Base-by-base conservation (phyloP, 2,113 vertebrate genomes). In the Megaceryle torquata region DNA sequence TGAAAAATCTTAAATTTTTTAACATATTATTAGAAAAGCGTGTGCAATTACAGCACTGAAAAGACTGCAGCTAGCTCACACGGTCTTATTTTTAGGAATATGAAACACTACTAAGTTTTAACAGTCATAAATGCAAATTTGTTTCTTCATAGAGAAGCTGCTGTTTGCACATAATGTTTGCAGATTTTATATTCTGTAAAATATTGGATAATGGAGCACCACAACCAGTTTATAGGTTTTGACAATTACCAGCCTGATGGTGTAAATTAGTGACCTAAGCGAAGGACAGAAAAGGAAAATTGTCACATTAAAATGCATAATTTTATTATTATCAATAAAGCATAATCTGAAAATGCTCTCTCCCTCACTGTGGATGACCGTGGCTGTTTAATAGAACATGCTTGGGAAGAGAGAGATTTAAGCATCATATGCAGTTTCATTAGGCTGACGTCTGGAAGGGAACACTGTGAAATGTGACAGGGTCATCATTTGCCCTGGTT, bases 11-110 rank as follows among this genome's bases (percentile, higher is more conserved):
- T 37, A 41, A 41, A 10, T 65, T 8, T 31, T 84, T 71, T 25
- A 8, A 13, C 44, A 26, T 41, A 70, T 44, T 72, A 71, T 79
- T 31, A 72, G 51, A 37, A 63, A 60, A 31, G 77, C 82, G 80
- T 15, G 22, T 63, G 43, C 44, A 83, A 86, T 82, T 75, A 76
- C 57, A 79, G 50, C 28, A 48, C 41, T 72, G 53, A 89, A 82
- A 88, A 84, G 35, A 86, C 41, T 89, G 53, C 31, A 93, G 37
- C 15, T 83, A 88, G 12, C 91, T 94, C 59, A 82, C 37, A 89
- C 53, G 28, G 15, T 39, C 9, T 54, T 93, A 88, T 91, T 93
- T 95, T 94, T 92, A 93, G 76, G 83, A 91, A 50, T 31, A 84
- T 2, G 3, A 80, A 87, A 51, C 25, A 44, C 63, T 82, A 64